phyloP scores from a whole-genome alignment of 2,797 vertebrate species.

The Takifugu rubripes region DNA sequence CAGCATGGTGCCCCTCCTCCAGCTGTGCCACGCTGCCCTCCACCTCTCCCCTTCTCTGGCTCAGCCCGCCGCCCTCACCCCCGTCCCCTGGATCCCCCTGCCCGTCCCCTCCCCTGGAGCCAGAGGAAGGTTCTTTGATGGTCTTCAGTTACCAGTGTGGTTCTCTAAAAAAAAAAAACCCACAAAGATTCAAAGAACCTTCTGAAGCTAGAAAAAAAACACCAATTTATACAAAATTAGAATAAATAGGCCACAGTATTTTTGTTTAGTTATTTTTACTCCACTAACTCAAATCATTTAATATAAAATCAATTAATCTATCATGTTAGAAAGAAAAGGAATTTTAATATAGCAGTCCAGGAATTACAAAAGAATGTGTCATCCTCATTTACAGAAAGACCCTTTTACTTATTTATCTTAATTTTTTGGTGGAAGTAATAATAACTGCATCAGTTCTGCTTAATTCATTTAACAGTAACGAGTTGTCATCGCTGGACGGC shows the following conservation, averaged over 20 bases:
- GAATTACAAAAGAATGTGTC: too few relatives aligned
- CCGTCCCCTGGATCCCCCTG: conserved; percentile 14
- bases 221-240: conserved; percentile 20
- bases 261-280: conserved; percentile 54
- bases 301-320: conserved; percentile 15
- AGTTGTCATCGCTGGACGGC: conserved; percentile 19
- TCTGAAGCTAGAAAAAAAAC: conserved; percentile 30
- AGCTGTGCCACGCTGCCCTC: conserved; percentile 16
- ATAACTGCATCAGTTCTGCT: too few relatives aligned
- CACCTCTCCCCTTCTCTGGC: conserved; percentile 11
- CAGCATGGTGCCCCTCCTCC: conserved; percentile 38
- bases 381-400: too few relatives aligned
- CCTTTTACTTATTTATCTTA: too few relatives aligned
- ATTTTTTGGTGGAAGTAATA: too few relatives aligned
- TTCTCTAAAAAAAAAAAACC: conserved; percentile 39
- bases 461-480: conserved; percentile 22
- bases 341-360: neutral
- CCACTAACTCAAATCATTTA: conserved; percentile 11
- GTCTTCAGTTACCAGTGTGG: conserved; percentile 47
- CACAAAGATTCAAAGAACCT: conserved; percentile 56
- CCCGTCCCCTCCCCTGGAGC: conserved; percentile 31
- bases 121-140: conserved; percentile 46
- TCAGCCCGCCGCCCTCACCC: conserved; percentile 29
- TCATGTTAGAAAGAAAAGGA: conserved; percentile 8
- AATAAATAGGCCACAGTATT: conserved; percentile 57